phyloP scores from a whole-genome alignment of 2,797 vertebrate species.

The Crax fasciolata region DNA sequence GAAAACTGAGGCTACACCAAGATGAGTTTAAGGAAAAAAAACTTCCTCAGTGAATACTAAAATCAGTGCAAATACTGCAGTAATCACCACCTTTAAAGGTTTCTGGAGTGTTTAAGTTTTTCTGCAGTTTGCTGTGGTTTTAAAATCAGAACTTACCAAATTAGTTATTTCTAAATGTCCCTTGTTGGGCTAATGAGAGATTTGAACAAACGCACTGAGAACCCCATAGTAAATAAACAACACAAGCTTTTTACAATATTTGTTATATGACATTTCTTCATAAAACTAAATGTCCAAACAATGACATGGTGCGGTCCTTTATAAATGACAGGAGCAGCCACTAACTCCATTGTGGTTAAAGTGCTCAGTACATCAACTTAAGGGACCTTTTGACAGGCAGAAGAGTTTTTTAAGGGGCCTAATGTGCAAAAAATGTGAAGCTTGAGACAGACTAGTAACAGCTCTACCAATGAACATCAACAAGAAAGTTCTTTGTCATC shows the following conservation, averaged over 20 bases:
- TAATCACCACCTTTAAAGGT: neutral
- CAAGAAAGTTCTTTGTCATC: neutral
- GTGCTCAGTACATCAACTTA: neutral
- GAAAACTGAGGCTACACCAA: neutral
- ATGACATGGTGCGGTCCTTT: neutral
- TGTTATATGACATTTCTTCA: neutral
- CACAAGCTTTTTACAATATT: neutral
- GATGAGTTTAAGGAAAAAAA: constrained; percentile 15
- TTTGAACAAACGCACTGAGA: neutral
- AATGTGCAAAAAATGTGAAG: neutral
- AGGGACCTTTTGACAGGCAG: neutral
- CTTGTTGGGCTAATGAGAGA: neutral
- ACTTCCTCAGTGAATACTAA: neutral
- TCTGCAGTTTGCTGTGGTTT: neutral
- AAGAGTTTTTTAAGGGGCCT: neutral
- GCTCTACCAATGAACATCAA: neutral
- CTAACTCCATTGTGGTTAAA: neutral
- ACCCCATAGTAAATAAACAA: neutral
- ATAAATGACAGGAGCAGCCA: neutral
- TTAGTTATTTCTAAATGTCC: neutral
- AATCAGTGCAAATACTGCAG: neutral
- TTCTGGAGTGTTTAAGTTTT: neutral
- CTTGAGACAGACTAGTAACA: neutral
- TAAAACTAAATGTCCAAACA: neutral
- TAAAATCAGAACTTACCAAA: constrained; percentile 4